These are phyloP conservation scores for Petrolisthes manimaculis DNA, from an alignment of 2,888 invertebrate species.

Conservation along the genomic window DNA sequence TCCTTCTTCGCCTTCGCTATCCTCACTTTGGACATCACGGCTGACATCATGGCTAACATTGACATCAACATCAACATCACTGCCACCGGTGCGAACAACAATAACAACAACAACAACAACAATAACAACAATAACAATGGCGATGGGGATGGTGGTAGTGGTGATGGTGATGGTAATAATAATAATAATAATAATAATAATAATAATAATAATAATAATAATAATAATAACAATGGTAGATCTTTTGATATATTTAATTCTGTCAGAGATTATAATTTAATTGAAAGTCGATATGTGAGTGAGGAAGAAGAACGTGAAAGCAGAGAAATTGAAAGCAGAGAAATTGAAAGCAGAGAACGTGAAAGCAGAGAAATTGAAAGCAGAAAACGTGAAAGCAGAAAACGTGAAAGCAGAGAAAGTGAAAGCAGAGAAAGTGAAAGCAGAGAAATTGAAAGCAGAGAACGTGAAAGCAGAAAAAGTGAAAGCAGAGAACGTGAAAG, in stretches of 20 bases:
- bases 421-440: background rate
- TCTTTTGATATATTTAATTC: background rate
- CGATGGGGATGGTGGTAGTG: constrained; percentile 19
- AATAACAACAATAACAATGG: constrained; percentile 33
- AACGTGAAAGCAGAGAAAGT: background rate
- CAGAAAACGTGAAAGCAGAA: background rate
- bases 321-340: background rate
- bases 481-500: no score
- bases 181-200: constrained; percentile 35
- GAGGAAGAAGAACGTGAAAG: background rate
- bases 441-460: background rate
- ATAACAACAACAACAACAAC: constrained; percentile 22
- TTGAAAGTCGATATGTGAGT: background rate
- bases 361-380: background rate
- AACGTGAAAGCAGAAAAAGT: background rate
- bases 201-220: constrained; percentile 45
- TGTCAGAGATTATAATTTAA: background rate
- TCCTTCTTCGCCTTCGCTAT: constrained; percentile 54
- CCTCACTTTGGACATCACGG: constrained; percentile 52
- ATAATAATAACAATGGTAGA: constrained; percentile 33
- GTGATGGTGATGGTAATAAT: background rate
- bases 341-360: background rate
- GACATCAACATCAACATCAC: constrained; percentile 52
- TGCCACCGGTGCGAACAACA: background rate
- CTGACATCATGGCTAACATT: constrained; percentile 48